A percentile compares a stretch with the other conserved stretches of the same genome.
Conservation (phyloP, 35 echinoderm and acorn worm genomes). For the Apostichopus californicus region DNA sequence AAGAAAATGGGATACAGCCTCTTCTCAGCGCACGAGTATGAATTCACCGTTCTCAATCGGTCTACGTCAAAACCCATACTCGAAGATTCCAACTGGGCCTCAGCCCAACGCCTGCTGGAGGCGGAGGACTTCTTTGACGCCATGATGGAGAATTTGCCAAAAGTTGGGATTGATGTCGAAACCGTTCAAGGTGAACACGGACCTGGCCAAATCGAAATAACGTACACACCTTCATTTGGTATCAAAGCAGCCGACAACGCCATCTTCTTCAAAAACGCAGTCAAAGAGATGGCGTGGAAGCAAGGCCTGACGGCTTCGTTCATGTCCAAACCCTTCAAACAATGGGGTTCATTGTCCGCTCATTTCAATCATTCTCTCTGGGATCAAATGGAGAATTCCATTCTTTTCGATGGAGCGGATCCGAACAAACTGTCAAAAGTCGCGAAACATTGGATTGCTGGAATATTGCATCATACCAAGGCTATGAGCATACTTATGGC, state of each 20-base stretch:
- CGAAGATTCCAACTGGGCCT: slow-evolving; percentile 32
- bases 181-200: slow-evolving; percentile 58
- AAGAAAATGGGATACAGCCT: slow-evolving; percentile 70
- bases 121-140: slow-evolving; percentile 46
- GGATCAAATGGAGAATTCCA: slow-evolving; percentile 62
- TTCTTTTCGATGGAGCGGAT: slow-evolving; percentile 63
- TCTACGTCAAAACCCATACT: slow-evolving; percentile 47
- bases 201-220: slow-evolving; percentile 75
- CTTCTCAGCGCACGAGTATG: slow-evolving; percentile 66
- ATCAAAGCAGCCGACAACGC: slow-evolving; percentile 76
- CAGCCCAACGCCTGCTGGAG: slow-evolving; percentile 36
- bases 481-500: slow-evolving; percentile 55
- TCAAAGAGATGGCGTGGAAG: slow-evolving; percentile 78
- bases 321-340: slow-evolving; percentile 68
- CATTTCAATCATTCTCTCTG: slow-evolving; percentile 81
- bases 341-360: neutral
- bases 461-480: slow-evolving; percentile 55
- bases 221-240: slow-evolving; percentile 72
- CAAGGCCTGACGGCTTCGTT: slow-evolving; percentile 66
- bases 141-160: slow-evolving; percentile 29
- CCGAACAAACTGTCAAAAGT: slow-evolving; percentile 56
- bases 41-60: slow-evolving; percentile 65
- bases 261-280: slow-evolving; percentile 64
- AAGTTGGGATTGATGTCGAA: slow-evolving; percentile 72
- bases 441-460: slow-evolving; percentile 71